These are phyloP conservation scores for Formica selysi DNA, from an alignment of 1,140 invertebrate genomes.

Conservation along the genomic window DNA sequence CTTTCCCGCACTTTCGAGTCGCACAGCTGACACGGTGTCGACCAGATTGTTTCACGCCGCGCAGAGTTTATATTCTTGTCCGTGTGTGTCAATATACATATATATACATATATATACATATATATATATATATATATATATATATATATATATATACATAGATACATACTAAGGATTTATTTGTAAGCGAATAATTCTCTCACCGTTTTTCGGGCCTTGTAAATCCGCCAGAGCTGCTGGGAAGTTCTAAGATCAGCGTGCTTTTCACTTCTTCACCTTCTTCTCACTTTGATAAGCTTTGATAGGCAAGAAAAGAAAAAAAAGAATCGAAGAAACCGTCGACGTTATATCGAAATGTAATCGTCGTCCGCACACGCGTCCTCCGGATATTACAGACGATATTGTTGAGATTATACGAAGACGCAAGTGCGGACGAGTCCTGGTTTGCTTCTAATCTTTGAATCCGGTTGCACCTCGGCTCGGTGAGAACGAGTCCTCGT, in stretches of 20 bases:
- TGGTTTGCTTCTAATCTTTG: slow-evolving; percentile 1
- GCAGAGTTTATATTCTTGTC: slow-evolving; percentile 55
- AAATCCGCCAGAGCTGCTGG: slow-evolving; percentile 59
- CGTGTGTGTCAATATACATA: slow-evolving; percentile 50
- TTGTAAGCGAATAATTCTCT: slow-evolving; percentile 55
- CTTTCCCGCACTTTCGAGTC: background rate
- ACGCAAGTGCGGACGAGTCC: slow-evolving; percentile 23
- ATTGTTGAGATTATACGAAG: slow-evolving; percentile 48
- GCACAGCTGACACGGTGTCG: slow-evolving; percentile 36
- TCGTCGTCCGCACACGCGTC: slow-evolving; percentile 41
- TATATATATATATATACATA: no score
- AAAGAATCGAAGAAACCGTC: background rate
- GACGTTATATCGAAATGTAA: slow-evolving; percentile 20
- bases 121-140: no score
- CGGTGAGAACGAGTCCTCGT: background rate
- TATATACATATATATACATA: no score
- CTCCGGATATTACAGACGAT: slow-evolving; percentile 18
- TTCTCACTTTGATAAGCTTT: slow-evolving; percentile 50
- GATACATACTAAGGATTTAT: slow-evolving; percentile 48
- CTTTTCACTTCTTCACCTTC: slow-evolving; percentile 56
- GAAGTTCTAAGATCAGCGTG: slow-evolving; percentile 56
- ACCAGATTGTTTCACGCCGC: slow-evolving; percentile 34
- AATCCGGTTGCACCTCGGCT: slow-evolving; percentile 12
- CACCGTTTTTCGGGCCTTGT: slow-evolving; percentile 58
- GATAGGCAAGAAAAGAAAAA: background rate